Percentiles rank a stretch among this genome's conserved stretches.
These are phyloP conservation scores for Meghimatium bilineatum DNA, from an alignment of 2,888 invertebrate genomes.

Conservation along the genomic window DNA sequence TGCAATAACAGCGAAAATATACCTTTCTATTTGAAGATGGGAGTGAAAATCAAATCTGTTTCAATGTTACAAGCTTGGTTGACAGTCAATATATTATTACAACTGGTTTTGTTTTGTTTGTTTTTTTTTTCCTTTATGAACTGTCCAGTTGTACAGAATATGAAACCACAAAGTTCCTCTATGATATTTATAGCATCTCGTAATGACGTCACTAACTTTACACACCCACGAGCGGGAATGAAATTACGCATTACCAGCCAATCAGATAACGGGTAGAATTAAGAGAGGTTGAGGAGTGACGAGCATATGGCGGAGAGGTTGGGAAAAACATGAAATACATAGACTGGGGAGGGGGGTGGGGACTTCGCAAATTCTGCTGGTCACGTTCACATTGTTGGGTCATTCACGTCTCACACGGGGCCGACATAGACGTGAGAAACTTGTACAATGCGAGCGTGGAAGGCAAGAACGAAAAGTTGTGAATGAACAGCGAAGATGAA, in stretches of 20 bases:
- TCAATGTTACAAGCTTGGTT: not conserved
- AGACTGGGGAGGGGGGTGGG: not conserved
- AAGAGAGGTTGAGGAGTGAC: not conserved
- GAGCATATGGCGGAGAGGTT: not conserved
- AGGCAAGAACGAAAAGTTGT: not conserved
- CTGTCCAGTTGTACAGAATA: not conserved
- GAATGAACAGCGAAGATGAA: not conserved
- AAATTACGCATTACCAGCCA: slow-evolving; percentile 7
- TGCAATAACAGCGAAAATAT: not conserved
- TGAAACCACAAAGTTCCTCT: not conserved
- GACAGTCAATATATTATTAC: not conserved
- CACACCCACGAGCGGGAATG: slow-evolving; percentile 28
- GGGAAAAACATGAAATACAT: not conserved
- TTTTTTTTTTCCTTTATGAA: not conserved
- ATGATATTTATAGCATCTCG: slow-evolving; percentile 2
- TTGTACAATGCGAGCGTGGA: not conserved
- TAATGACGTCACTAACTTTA: slow-evolving; percentile 29
- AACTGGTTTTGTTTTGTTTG: no score
- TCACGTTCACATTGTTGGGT: not conserved
- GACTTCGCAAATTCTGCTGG: not conserved
- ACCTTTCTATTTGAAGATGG: not conserved
- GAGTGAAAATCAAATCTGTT: not conserved
- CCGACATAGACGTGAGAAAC: not conserved
- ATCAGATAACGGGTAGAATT: not conserved
- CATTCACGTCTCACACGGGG: not conserved